phyloP scores from a whole-genome alignment of 2,113 vertebrate genomes.

The Nestor notabilis region DNA sequence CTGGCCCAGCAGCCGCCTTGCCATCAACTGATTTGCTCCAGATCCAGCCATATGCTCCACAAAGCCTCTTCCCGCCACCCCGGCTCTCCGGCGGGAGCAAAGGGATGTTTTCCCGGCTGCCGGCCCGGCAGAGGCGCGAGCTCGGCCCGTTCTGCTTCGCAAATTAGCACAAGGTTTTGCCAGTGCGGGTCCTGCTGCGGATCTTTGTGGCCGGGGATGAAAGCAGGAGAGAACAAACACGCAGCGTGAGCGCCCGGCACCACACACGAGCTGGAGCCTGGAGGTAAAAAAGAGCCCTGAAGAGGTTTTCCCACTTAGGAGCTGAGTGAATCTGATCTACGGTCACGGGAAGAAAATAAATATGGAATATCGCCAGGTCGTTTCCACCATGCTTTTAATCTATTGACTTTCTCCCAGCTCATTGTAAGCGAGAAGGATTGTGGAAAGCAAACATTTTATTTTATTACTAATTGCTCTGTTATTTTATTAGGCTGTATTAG shows the following conservation, averaged over 20 bases:
- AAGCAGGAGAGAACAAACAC: slow-evolving; percentile 48
- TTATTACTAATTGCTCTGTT: slow-evolving; percentile 62
- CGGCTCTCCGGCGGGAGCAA: accelerated
- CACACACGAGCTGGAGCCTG: not conserved
- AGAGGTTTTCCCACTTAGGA: slow-evolving; percentile 28
- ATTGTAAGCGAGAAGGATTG: not conserved
- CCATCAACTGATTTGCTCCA: not conserved
- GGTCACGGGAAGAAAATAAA: not conserved
- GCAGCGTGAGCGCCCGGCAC: not conserved
- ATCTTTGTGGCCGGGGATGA: slow-evolving; percentile 31
- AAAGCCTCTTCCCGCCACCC: slow-evolving; percentile 21
- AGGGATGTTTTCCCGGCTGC: not conserved
- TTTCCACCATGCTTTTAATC: slow-evolving; percentile 4
- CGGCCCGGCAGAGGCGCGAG: not conserved
- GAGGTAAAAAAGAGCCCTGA: not conserved
- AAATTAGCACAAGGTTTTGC: not conserved
- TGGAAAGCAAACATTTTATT: slow-evolving; percentile 60
- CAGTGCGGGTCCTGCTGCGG: slow-evolving; percentile 27
- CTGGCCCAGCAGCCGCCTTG: not conserved
- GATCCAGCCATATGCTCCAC: not conserved
- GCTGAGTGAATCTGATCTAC: slow-evolving; percentile 37
- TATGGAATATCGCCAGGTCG: not conserved
- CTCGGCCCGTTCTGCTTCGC: not conserved
- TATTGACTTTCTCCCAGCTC: slow-evolving; percentile 13
- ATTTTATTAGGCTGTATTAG: slow-evolving; percentile 59